Evolutionary conservation across 2,888 invertebrate genomes (phyloP).

Genomic region (Isotomurus palustris): DNA sequence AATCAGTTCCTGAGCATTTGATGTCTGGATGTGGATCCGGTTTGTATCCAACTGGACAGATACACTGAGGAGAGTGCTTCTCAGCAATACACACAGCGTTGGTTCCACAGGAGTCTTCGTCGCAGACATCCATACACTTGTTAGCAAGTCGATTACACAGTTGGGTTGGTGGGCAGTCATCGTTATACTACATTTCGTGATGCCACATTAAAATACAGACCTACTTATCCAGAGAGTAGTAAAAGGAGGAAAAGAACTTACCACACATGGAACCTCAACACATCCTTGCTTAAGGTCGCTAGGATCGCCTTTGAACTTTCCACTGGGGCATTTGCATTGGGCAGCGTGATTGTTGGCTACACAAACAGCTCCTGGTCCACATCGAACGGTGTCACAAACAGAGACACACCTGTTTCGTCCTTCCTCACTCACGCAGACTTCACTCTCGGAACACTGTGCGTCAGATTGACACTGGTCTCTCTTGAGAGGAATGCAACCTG

Average conservation of each 20-base stretch:
- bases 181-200: no score
- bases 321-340: slow-evolving; percentile 75
- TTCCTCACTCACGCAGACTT: slow-evolving; percentile 65
- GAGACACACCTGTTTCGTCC: slow-evolving; percentile 62
- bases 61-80: slow-evolving; percentile 74
- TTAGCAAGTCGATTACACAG: slow-evolving; percentile 77
- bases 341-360: slow-evolving; percentile 84
- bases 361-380: slow-evolving; percentile 83
- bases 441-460: slow-evolving; percentile 76
- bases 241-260: no score
- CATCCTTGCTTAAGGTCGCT: slow-evolving; percentile 68
- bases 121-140: slow-evolving; percentile 74
- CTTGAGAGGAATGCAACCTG: slow-evolving; percentile 70
- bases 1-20: slow-evolving; percentile 60
- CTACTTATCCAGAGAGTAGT: neutral
- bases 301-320: slow-evolving; percentile 76
- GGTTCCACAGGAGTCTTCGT: slow-evolving; percentile 74
- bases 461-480: slow-evolving; percentile 73
- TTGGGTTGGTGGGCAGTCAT: slow-evolving; percentile 73
- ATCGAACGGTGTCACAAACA: slow-evolving; percentile 70
- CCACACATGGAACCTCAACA: slow-evolving; percentile 72
- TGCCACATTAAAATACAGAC: no score
- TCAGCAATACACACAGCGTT: slow-evolving; percentile 85
- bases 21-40: slow-evolving; percentile 80
- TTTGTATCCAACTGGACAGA: slow-evolving; percentile 77